Evolutionary conservation across 1,140 invertebrate species (phyloP).

Genomic region (Rhopalosiphum maidis): DNA sequence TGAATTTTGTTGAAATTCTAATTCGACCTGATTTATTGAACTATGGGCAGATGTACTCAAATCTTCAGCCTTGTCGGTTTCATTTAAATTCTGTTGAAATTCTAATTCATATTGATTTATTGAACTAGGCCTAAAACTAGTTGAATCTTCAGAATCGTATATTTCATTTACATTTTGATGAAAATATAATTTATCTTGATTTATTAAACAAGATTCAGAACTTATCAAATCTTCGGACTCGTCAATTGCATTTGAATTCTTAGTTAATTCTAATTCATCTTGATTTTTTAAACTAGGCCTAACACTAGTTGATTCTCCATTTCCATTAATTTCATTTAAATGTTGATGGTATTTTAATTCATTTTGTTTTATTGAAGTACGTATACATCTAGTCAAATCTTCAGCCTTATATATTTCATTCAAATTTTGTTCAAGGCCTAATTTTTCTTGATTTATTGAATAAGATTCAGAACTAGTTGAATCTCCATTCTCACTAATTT

Average conservation of each 20-base stretch:
- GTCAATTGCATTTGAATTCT: background rate
- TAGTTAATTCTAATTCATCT: background rate
- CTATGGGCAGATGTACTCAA: fast-evolving
- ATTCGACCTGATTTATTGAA: background rate
- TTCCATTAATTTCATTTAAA: background rate
- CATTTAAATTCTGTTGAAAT: background rate
- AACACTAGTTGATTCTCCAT: background rate
- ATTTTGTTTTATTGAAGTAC: background rate
- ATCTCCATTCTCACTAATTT: background rate
- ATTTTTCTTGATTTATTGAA: background rate
- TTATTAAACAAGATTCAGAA: background rate
- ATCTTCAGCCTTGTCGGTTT: background rate
- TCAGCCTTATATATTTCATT: background rate
- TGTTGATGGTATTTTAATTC: background rate
- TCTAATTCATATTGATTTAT: background rate
- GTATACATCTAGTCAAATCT: background rate
- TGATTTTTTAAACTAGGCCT: background rate
- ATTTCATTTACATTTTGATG: background rate
- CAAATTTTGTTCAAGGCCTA: background rate
- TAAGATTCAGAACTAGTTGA: background rate
- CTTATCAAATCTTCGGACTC: background rate
- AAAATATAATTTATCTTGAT: background rate
- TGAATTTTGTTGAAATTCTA: background rate
- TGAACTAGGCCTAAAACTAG: background rate
- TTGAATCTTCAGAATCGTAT: background rate